Evolutionary conservation across 2,888 invertebrate species (phyloP), one percentile per base, ranked within the genome.

Genomic region (Strigamia transsilvanica): DNA sequence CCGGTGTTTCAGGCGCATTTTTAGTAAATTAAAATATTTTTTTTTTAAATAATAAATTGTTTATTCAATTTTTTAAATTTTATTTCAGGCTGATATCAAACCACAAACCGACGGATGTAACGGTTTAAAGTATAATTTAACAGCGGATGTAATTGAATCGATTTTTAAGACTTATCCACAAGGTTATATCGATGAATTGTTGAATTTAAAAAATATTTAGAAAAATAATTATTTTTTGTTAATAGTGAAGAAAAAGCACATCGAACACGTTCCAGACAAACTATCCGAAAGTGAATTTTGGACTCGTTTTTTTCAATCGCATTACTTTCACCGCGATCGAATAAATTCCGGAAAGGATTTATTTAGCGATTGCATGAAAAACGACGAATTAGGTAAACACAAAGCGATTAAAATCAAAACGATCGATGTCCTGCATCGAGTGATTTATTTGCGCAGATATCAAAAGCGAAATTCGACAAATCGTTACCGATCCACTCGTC

Each of bases 131-230:
- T 98, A 99, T 88, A 99, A 99, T 89, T 92, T 99, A 80, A 98
- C 98, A 5, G 92, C 94, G 82, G 99, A 99, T 88, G 94, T 98
- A 82, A 98, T 99, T 88, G 95, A 98, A 87, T 96, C 97, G 86
- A 98, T 99, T 90, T 99, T 99, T 88, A 96, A 97, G 90, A 99
- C 99, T 83, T 99, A 99, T 90, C 99, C 99, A 23, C 97, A 98
- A 85, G 90, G 90, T 90, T 83, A 66, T 34, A 23, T 15, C 21
- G 23, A 73, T 18, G 13, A 18, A 21, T 73, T 6, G 2, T 15
- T 6, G 7, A 6, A 27, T 27, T 18, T 73, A 2, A 27, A 1
- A 27, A 27, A 1, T 15, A 2, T 13, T n/a, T 2, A 27, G 1
- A 73, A n/a, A 18, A 13, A 23, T 15, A 15, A 12, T 10, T 32